Evolutionary conservation across 1,140 invertebrate genomes (phyloP), one percentile per base, ranked within the genome.

Genomic region (Sminthurides bifidus): DNA sequence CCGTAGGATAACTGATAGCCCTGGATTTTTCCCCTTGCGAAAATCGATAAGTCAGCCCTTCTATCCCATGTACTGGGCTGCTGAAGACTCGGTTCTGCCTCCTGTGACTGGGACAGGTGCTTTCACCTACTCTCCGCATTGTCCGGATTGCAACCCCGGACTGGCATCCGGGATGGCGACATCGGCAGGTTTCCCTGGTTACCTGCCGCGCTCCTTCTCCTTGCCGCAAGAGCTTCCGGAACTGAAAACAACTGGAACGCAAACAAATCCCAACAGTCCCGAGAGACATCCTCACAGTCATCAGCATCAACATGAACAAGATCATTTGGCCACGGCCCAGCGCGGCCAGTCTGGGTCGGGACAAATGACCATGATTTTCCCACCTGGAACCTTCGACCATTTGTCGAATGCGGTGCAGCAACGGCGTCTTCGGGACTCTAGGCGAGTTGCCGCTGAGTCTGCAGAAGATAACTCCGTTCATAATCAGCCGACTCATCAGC

Each of bases 261-360:
- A 63, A 49, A 63, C 61, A 10, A 60, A 59, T 48, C 61, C 61
- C 0, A 60, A 59, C 35, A 60, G 54, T 52, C 61, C 61, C 10
- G 58, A 59, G 30, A 56, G 44, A 30, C 35, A 50, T 5, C 49
- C 45, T 3, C 26, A 38, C 17, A 17, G 46, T 27, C 44, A 31
- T 26, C 46, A 49, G 30, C 27, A 30, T n/a, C 44, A 46, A 23
- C 44, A 12, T 21, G 23, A 45, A 33, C 26, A 29, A 35, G 6
- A 23, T 26, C 41, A 43, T 33, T 49, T 55, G 31, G 27, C 30
- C 12, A 6, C 15, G 23, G 48, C 29, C 2, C 31, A 56, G 14
- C 40, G n/a, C n/a, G n/a, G n/a, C n/a, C n/a, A n/a, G n/a, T n/a
- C n/a, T n/a, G n/a, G n/a, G n/a, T n/a, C n/a, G n/a, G n/a, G n/a